Conservation (phyloP, 2,797 vertebrate genomes). For the Notoglanidium macrostoma region DNA sequence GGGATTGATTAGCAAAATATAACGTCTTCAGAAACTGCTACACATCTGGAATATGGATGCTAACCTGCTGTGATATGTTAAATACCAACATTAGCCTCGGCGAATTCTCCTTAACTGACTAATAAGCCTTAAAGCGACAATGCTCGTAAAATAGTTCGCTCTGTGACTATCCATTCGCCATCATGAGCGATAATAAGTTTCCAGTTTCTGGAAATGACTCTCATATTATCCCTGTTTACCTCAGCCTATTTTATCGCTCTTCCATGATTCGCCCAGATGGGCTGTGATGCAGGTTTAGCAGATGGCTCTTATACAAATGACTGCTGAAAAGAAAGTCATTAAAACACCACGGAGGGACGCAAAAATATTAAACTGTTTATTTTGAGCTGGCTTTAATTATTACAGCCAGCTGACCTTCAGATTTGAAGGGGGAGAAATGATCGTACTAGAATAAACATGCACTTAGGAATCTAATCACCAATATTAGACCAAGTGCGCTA, state of each 20-base stretch:
- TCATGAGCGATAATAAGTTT: not conserved
- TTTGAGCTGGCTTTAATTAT: not conserved
- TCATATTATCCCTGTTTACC: slow-evolving; percentile 31
- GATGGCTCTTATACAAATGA: slow-evolving; percentile 40
- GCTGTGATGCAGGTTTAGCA: slow-evolving; percentile 44
- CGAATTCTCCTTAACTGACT: not conserved
- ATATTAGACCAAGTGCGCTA: not conserved
- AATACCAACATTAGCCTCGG: not conserved
- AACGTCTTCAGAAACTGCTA: not conserved
- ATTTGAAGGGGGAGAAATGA: not conserved
- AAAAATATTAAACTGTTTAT: not conserved
- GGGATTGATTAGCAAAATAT: not conserved
- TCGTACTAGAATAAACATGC: not conserved
- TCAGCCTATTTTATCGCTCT: slow-evolving; percentile 6
- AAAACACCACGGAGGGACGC: not conserved
- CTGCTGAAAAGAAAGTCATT: slow-evolving; percentile 1
- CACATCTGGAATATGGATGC: not conserved
- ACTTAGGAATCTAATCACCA: not conserved
- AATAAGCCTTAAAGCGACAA: not conserved
- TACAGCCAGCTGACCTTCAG: not conserved
- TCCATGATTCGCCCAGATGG: slow-evolving; percentile 46
- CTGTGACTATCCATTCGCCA: not conserved
- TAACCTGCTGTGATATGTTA: not conserved
- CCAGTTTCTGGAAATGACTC: slow-evolving; percentile 25
- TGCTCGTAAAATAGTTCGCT: not conserved